Evolutionary conservation across 2,888 invertebrate species (phyloP).

Genomic region (Augochlorella aurata): DNA sequence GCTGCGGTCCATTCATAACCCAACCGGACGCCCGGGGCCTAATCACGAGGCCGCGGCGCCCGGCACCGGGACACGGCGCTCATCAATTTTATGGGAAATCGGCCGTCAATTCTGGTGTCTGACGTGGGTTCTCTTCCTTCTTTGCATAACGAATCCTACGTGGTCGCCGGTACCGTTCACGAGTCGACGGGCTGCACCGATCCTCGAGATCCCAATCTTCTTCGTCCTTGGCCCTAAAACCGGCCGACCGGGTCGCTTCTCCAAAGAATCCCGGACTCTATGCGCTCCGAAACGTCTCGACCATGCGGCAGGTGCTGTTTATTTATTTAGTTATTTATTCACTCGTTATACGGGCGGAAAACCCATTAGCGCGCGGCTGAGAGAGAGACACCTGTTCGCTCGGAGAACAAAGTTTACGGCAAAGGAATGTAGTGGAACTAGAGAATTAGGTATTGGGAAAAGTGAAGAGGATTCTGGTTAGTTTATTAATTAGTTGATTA

Average conservation of each 20-base stretch:
- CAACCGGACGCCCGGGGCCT: slow-evolving; percentile 67
- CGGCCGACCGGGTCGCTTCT: not conserved
- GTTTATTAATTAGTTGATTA: too few species aligned
- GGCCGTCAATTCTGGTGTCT: slow-evolving; percentile 79
- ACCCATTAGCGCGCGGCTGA: too few species aligned
- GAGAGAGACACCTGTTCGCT: too few species aligned
- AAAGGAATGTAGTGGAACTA: too few species aligned
- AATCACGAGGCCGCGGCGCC: slow-evolving; percentile 65
- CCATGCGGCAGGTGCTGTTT: too few species aligned
- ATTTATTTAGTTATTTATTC: too few species aligned
- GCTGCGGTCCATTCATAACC: slow-evolving; percentile 74
- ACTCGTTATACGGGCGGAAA: too few species aligned
- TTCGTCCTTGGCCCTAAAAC: slow-evolving; percentile 6
- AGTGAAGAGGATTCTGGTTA: too few species aligned
- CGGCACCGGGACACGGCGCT: slow-evolving; percentile 70
- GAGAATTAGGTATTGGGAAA: too few species aligned
- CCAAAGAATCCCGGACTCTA: not conserved
- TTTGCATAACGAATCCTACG: slow-evolving; percentile 39
- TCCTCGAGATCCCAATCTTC: not conserved
- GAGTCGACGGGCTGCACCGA: not conserved
- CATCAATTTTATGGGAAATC: slow-evolving; percentile 81
- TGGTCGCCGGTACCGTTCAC: not conserved
- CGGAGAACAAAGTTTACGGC: too few species aligned
- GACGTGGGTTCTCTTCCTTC: slow-evolving; percentile 68
- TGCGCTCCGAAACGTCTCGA: too few species aligned